Conservation (phyloP, 2,888 invertebrate genomes). For the Mantis religiosa region DNA sequence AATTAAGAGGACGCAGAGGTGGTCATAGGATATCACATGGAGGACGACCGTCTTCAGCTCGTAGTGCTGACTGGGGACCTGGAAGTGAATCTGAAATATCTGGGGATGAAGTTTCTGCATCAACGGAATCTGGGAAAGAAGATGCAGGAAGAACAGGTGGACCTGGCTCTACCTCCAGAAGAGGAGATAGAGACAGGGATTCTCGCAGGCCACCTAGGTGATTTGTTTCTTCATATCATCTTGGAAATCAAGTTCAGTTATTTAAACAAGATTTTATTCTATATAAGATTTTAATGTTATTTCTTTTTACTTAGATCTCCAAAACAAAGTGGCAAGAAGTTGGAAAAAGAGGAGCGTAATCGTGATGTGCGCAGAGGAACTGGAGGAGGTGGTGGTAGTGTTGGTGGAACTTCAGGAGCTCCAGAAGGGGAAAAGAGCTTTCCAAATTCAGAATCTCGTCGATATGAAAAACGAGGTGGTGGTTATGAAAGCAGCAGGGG, state of each 20-base stretch:
- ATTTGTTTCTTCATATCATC: not conserved
- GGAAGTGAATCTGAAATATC: conserved; percentile 72
- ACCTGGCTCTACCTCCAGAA: conserved; percentile 36
- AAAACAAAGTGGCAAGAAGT: conserved; percentile 28
- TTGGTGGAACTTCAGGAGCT: not conserved
- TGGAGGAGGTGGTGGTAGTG: not conserved
- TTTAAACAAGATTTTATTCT: not conserved
- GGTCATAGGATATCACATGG: conserved; percentile 39
- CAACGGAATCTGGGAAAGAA: conserved; percentile 55
- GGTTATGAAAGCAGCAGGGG: conserved; percentile 46
- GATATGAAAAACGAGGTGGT: conserved; percentile 23
- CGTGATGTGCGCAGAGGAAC: conserved; percentile 44
- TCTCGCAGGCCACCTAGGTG: conserved; percentile 21
- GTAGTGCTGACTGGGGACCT: conserved; percentile 51
- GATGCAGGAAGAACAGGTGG: conserved; percentile 54
- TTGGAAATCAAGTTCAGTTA: not conserved
- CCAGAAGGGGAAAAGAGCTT: conserved; percentile 24
- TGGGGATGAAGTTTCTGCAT: conserved; percentile 61
- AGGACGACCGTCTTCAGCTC: conserved; percentile 42
- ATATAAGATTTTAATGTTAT: not conserved
- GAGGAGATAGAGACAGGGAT: conserved; percentile 14
- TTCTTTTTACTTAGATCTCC: conserved; percentile 22
- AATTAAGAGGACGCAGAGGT: conserved; percentile 44
- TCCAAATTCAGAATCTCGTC: conserved; percentile 14
- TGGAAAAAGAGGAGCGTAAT: conserved; percentile 56